Base-by-base conservation (phyloP, 2,113 vertebrate species). In the Coreoperca whiteheadi region DNA sequence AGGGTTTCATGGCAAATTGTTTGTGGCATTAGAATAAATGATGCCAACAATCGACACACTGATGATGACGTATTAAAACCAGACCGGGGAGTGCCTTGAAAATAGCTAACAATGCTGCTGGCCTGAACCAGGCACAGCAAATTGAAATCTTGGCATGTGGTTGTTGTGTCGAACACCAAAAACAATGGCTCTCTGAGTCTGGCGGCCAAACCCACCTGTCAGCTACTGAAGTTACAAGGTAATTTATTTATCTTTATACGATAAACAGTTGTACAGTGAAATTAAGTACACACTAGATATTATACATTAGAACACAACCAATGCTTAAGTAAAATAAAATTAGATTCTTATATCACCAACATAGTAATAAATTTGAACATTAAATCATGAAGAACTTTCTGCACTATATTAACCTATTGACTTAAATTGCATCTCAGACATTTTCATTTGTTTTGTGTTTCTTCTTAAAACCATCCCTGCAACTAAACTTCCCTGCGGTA, bases 1-100 rank as follows among this genome's bases (percentile, higher is more conserved):
- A 11, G n/a, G 56, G 41, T 79, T 85, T 83, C 53, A 74, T 83
- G 21, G 23, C 75, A 69, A 73, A 48, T 82, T 57, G 34, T 75
- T 21, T 69, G 37, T 39, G 46, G 21, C 43, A 51, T 65, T 48
- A 50, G 21, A 73, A 53, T 69, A 73, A 73, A 76, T 30, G 18
- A 61, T 59, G 57, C 5, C 25, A 78, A 32, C 41, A 74, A 37
- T 46, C 2, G 39, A 48, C 11, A 71, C 48, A 74, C 51, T 25
- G 30, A 46, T 53, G 53, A 61, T 54, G 23, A 41, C 28, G 18
- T 51, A 81, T 74, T 66, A 70, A 71, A 81, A 63, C 68, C 76
- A 84, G 82, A 61, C 25, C 7, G 5, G 2, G 59, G 37, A 63
- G 28, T 28, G 23, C 53, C 0, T 6, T 57, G 48, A 51, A 65